Conservation (phyloP, 2,797 vertebrate species). For the Petrocephalus schoutedeni region DNA sequence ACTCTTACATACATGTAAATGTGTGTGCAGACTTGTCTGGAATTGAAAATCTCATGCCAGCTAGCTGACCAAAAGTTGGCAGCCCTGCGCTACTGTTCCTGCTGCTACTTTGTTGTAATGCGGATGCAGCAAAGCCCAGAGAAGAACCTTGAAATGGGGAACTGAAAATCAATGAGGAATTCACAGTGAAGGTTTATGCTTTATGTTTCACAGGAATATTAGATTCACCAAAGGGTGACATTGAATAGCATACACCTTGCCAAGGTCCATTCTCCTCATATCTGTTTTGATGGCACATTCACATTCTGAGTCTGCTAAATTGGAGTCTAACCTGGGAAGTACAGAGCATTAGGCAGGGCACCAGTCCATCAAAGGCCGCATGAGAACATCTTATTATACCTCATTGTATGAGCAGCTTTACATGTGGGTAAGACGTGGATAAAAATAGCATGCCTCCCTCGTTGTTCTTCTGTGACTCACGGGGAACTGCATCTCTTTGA, state of each 20-base stretch:
- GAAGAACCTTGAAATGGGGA: not conserved
- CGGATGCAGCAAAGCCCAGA: not conserved
- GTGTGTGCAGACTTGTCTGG: too few relatives aligned
- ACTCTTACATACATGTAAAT: too few relatives aligned
- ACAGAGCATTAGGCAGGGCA: not conserved
- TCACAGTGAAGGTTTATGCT: not conserved
- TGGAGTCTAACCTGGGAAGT: not conserved
- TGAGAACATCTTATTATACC: not conserved
- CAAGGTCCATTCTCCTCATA: not conserved
- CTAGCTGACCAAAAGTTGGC: too few relatives aligned
- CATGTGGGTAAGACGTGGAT: not conserved
- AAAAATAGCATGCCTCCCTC: not conserved
- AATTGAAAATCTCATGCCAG: too few relatives aligned
- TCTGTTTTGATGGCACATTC: not conserved
- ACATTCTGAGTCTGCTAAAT: not conserved
- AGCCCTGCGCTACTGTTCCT: not conserved
- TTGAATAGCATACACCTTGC: not conserved
- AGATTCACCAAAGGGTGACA: not conserved
- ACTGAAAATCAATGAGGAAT: not conserved
- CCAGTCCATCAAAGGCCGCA: not conserved
- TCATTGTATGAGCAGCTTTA: not conserved
- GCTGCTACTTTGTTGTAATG: not conserved
- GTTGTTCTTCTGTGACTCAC: not conserved
- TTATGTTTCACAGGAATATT: constrained; percentile 1
- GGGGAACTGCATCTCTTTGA: not conserved